Percentiles rank a stretch among this genome's conserved stretches.
phyloP scores from a whole-genome alignment of 2,797 vertebrate species.

The Echiichthys vipera region DNA sequence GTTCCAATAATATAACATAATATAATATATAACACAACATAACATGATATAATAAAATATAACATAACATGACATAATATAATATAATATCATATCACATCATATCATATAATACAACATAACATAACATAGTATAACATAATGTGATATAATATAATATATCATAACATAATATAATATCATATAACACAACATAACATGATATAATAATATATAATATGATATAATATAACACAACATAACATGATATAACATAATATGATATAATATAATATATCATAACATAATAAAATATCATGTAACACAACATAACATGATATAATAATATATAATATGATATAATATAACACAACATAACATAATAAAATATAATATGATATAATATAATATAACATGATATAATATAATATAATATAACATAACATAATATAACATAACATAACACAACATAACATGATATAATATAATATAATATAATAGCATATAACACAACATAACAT shows the following conservation, averaged over 20 bases:
- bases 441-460: no score
- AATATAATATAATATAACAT: background rate
- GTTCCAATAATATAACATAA: no score
- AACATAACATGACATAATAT: background rate
- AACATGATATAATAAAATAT: background rate
- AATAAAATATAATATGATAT: background rate
- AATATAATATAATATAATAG: background rate
- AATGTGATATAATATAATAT: background rate
- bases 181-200: background rate
- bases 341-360: background rate
- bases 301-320: background rate
- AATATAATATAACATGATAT: background rate
- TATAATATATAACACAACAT: no score
- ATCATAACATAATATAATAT: background rate
- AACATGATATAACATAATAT: background rate
- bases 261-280: background rate
- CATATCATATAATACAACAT: background rate
- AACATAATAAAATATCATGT: background rate
- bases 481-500: background rate
- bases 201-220: no score
- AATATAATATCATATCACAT: background rate
- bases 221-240: background rate
- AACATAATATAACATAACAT: background rate
- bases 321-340: background rate
- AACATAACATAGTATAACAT: accelerated